Conservation (phyloP, 2,113 vertebrate genomes). For the Serinus canaria region DNA sequence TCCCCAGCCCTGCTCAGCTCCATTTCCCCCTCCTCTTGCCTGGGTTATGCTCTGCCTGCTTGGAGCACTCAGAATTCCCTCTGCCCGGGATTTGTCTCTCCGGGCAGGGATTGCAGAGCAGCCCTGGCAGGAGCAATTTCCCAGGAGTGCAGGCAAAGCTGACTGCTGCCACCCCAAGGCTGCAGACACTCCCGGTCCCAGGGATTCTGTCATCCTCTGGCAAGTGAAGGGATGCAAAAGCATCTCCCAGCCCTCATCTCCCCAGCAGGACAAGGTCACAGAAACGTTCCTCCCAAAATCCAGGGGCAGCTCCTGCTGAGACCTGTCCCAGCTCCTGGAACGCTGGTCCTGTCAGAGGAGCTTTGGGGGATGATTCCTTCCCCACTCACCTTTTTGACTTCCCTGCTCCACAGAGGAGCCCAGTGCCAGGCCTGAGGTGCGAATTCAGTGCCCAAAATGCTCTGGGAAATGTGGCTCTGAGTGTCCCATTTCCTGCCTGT, state of each 20-base stretch:
- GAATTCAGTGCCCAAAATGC: neutral
- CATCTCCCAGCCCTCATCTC: neutral
- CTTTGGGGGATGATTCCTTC: neutral
- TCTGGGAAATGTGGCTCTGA: neutral
- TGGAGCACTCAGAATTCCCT: neutral
- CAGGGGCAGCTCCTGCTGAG: neutral
- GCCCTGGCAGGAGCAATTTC: neutral
- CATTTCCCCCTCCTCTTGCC: neutral
- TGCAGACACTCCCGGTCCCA: neutral
- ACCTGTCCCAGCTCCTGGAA: neutral
- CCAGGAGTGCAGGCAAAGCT: neutral
- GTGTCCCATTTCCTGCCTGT: neutral
- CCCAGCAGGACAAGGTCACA: neutral
- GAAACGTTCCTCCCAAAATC: neutral
- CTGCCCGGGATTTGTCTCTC: neutral
- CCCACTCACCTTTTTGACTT: fast-evolving
- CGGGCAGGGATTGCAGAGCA: neutral
- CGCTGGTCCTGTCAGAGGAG: neutral
- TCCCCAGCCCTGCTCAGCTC: neutral
- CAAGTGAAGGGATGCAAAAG: neutral
- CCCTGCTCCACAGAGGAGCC: neutral
- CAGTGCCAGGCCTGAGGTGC: neutral
- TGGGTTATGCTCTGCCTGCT: neutral
- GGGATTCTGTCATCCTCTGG: neutral
- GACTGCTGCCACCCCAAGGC: conserved; percentile 55